Percentiles rank a stretch among this genome's conserved stretches.
These are phyloP conservation scores for Frieseomelitta varia DNA, from an alignment of 1,140 invertebrate species.

Conservation along the genomic window DNA sequence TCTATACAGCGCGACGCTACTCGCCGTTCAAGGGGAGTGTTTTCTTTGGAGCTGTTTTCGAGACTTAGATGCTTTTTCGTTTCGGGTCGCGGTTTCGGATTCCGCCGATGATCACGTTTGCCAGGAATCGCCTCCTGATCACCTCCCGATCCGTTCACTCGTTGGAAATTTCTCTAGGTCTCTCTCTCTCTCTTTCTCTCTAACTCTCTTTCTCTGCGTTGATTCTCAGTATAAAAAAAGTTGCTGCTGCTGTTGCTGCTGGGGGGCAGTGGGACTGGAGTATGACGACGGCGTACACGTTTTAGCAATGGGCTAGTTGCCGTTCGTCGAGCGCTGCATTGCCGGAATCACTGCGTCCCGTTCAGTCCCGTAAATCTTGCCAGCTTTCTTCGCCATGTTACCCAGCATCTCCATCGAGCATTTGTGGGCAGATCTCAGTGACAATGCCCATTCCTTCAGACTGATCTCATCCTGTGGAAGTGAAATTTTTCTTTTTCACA, in stretches of 20 bases:
- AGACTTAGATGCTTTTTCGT: slow-evolving; percentile 6
- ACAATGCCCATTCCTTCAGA: slow-evolving; percentile 96
- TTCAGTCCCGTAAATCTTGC: slow-evolving; percentile 96
- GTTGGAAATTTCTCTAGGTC: slow-evolving; percentile 10
- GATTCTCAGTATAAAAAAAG: slow-evolving; percentile 79
- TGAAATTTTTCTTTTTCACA: slow-evolving; percentile 1
- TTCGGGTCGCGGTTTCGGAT: no score
- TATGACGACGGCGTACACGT: slow-evolving; percentile 62
- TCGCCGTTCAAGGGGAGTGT: slow-evolving; percentile 66
- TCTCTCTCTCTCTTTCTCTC: not conserved
- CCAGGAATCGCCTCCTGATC: not conserved
- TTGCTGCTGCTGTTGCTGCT: slow-evolving; percentile 70
- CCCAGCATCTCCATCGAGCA: slow-evolving; percentile 94
- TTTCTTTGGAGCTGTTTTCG: slow-evolving; percentile 54
- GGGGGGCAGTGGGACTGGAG: slow-evolving; percentile 78
- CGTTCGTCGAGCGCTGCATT: slow-evolving; percentile 82
- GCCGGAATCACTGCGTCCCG: slow-evolving; percentile 82
- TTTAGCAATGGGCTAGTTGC: slow-evolving; percentile 78
- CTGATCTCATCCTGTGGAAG: slow-evolving; percentile 94
- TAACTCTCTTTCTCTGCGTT: not conserved
- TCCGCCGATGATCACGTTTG: not conserved
- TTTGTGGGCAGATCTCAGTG: slow-evolving; percentile 94
- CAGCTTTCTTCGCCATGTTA: slow-evolving; percentile 97
- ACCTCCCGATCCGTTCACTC: not conserved
- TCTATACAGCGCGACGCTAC: slow-evolving; percentile 79